Evolutionary conservation across 2,888 invertebrate species (phyloP).

Genomic region (Phlogophora meticulosa): DNA sequence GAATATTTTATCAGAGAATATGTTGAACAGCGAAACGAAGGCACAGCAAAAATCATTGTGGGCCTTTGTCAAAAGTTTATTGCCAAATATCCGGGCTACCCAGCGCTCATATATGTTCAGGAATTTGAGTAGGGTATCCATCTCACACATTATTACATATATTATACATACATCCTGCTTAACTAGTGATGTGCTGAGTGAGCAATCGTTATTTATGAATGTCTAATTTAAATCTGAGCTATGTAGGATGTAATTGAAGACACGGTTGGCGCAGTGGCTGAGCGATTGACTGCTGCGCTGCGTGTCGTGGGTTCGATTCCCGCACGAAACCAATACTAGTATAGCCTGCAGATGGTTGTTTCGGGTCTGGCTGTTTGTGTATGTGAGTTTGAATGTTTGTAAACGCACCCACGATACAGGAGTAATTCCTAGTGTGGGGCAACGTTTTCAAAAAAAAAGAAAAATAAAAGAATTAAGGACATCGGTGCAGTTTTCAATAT

Average conservation of each 20-base stretch:
- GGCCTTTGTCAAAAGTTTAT: slow-evolving; percentile 56
- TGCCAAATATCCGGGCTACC: slow-evolving; percentile 45
- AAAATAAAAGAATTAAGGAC: too few relatives aligned
- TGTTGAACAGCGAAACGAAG: slow-evolving; percentile 25
- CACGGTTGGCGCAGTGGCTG: too few relatives aligned
- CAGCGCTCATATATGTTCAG: slow-evolving; percentile 41
- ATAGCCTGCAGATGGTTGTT: too few relatives aligned
- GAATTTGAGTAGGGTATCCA: slow-evolving; percentile 57
- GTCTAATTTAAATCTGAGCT: background rate
- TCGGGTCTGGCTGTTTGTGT: too few relatives aligned
- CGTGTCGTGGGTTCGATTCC: too few relatives aligned
- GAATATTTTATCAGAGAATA: slow-evolving; percentile 33
- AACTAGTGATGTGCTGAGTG: background rate
- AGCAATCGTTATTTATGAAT: slow-evolving; percentile 24
- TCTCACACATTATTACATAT: slow-evolving; percentile 28
- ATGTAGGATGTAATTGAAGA: background rate
- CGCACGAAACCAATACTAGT: too few relatives aligned
- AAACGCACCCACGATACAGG: too few relatives aligned
- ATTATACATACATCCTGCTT: slow-evolving; percentile 19
- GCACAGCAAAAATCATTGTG: slow-evolving; percentile 47
- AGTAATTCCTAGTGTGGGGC: too few relatives aligned
- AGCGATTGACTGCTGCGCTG: too few relatives aligned
- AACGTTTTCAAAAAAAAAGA: too few relatives aligned
- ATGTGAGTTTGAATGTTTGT: too few relatives aligned
- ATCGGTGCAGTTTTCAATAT: background rate